Percentiles rank a stretch among this genome's conserved stretches.
Evolutionary conservation across 1,140 invertebrate genomes (phyloP).

Genomic region (Ceratitis capitata): DNA sequence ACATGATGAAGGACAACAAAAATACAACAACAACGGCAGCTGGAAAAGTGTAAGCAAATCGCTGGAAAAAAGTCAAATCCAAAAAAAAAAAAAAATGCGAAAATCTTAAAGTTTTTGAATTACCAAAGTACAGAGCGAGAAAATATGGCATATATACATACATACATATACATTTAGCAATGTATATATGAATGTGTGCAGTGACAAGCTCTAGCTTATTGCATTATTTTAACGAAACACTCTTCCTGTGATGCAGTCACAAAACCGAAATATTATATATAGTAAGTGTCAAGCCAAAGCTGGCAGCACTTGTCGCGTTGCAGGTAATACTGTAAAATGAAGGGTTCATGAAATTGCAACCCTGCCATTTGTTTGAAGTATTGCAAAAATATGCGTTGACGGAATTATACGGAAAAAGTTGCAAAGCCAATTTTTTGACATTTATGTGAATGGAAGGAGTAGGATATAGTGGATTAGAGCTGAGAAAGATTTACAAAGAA

Average conservation of each 20-base stretch:
- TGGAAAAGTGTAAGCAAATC: too few relatives aligned
- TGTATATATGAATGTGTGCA: background rate
- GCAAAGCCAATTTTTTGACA: background rate
- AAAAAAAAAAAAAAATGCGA: background rate
- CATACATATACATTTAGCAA: too few relatives aligned
- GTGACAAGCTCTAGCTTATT: background rate
- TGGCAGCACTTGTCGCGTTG: background rate
- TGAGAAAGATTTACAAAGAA: too few relatives aligned
- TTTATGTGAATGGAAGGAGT: background rate
- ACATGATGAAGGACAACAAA: background rate
- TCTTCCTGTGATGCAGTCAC: background rate
- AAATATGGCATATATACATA: background rate
- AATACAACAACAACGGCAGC: background rate
- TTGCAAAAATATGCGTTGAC: constrained; percentile 4
- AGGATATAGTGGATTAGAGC: too few relatives aligned
- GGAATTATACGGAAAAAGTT: background rate
- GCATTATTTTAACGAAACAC: background rate
- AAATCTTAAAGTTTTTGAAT: background rate
- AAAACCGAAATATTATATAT: background rate
- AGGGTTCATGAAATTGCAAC: background rate
- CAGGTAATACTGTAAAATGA: background rate
- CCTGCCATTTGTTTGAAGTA: background rate
- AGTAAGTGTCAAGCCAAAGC: background rate
- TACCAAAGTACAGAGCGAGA: background rate
- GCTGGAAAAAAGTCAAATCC: background rate